Percentiles rank a stretch among this genome's conserved stretches.
Evolutionary conservation across 1,140 invertebrate genomes (phyloP).

Genomic region (Nebria ingens): DNA sequence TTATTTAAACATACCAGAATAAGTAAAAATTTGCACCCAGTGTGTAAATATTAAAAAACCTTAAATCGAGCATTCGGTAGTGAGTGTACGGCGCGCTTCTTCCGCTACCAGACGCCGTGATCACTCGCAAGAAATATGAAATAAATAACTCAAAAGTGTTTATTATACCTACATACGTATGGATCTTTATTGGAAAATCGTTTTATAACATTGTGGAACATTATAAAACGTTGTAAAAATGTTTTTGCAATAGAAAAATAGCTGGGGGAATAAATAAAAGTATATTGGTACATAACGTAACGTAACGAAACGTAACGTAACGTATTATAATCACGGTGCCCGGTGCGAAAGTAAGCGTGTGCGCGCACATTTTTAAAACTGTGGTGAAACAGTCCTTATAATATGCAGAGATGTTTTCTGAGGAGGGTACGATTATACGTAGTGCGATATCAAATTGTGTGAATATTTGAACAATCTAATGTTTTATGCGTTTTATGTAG

Average conservation of each 20-base stretch:
- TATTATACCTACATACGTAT: no score
- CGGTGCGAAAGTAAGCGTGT: not conserved
- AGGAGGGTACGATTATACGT: conserved; percentile 3
- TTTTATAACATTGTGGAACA: no score
- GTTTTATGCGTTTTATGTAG: not conserved
- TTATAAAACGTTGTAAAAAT: no score
- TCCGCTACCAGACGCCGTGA: no score
- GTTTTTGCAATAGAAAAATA: no score
- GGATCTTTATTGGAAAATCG: no score
- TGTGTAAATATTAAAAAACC: not conserved
- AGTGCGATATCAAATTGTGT: conserved; percentile 6
- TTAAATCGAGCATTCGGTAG: not conserved
- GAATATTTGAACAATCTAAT: not conserved
- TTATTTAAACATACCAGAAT: not conserved
- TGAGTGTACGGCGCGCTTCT: not conserved
- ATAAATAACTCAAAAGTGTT: no score
- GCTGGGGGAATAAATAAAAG: no score
- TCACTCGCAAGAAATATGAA: no score
- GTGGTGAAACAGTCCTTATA: conserved; percentile 8
- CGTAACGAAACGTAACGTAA: no score
- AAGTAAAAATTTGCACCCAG: not conserved
- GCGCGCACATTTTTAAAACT: conserved; percentile 3
- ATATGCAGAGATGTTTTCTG: conserved; percentile 5
- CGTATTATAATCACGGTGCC: no score
- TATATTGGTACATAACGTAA: no score